Evolutionary conservation across 2,888 invertebrate species (phyloP).

Genomic region (Aphodius granarius): DNA sequence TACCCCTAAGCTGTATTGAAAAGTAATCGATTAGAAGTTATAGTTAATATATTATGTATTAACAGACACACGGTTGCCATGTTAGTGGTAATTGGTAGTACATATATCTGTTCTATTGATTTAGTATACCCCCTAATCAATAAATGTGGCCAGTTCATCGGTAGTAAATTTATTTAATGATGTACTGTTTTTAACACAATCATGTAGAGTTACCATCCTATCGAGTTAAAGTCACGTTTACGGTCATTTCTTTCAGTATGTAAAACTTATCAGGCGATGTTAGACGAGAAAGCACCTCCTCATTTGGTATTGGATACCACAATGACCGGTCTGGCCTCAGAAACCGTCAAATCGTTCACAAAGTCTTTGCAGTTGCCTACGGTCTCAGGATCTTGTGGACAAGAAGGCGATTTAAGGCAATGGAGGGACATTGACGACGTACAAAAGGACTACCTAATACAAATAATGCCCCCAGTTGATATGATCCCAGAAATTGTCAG

Average conservation of each 20-base stretch:
- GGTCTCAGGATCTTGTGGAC: slow-evolving; percentile 82
- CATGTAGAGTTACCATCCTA: no score
- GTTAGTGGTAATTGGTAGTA: neutral
- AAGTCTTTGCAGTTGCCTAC: slow-evolving; percentile 80
- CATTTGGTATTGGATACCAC: slow-evolving; percentile 83
- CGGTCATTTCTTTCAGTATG: slow-evolving; percentile 61
- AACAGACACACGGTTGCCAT: neutral
- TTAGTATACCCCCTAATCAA: no score
- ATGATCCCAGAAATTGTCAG: slow-evolving; percentile 81
- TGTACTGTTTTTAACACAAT: no score
- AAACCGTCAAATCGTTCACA: slow-evolving; percentile 83
- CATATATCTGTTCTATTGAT: neutral
- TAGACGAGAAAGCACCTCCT: slow-evolving; percentile 67
- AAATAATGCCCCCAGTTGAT: slow-evolving; percentile 84
- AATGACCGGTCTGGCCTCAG: slow-evolving; percentile 77
- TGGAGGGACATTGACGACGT: slow-evolving; percentile 75
- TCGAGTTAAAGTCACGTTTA: no score
- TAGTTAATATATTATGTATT: neutral
- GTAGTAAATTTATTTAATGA: no score
- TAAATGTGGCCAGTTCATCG: no score
- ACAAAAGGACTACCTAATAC: slow-evolving; percentile 76
- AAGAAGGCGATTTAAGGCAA: slow-evolving; percentile 78
- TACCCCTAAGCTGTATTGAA: no score
- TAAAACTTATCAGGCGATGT: slow-evolving; percentile 68
- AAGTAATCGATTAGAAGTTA: no score